Base-by-base conservation (phyloP, 1,140 invertebrate species). In the Drosophila nikananu region DNA sequence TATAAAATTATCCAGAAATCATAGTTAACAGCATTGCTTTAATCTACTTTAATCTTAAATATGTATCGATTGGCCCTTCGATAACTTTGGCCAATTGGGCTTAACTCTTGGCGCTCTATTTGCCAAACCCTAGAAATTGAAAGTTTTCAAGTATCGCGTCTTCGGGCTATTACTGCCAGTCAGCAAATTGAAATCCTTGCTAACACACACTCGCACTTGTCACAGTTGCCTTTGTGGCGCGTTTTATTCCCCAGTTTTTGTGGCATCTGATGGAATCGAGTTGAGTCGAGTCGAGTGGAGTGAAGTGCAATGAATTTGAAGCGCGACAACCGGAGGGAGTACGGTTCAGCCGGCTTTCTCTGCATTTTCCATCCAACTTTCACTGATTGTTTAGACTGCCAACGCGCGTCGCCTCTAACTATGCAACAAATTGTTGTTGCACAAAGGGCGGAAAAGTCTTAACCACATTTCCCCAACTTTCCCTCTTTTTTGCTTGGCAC, bases 401-500 rank as follows among this genome's bases (percentile, higher is more conserved):
- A 80, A 44, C 59, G 54, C 44, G 48, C 52, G 30, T 84, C 73
- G 67, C 75, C 54, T 77, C 61, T 48, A 83, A 83, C 73, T 81
- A 89, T 89, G 81, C 84, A 89, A 84, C 77, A 89, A 84, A 67
- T 77, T 77, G 61, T 65, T 68, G 44, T 62, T 52, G 73, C 30
- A 27, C 2, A 25, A 48, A 35, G 27, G 41, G 52, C 25, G 13
- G 35, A 35, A 55, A 55, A 27, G 23, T 46, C 35, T 61, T 71
- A 15, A 7, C 46, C 46, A 17, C 46, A 49, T 49, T 49, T 44
- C 30, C 37, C 21, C 30, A 32, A 21, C 8, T 2, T 30, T 4
- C 5, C 5, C 7, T 30, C 0, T 27, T 75, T 64, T 75, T 19
- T 7, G 25, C n/a, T 32, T 64, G 72, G 42, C 72, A 57, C 59